Percentiles rank a stretch among this genome's conserved stretches.
Conservation (phyloP, 2,888 invertebrate genomes). For the Drosophila kanekoi region DNA sequence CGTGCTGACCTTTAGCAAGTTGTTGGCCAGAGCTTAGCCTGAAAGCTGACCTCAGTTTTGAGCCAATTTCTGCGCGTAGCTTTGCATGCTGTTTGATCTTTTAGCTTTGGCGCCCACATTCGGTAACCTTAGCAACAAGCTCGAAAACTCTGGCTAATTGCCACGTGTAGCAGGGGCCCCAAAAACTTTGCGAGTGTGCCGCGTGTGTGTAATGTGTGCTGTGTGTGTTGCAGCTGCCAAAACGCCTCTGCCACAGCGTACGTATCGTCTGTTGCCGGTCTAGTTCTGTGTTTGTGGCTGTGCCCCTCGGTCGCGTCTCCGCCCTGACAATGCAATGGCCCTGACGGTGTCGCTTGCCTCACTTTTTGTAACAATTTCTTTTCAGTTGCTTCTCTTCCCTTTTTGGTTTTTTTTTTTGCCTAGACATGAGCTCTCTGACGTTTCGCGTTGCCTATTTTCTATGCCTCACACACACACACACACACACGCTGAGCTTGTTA, state of each 20-base stretch:
- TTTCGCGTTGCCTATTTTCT: conserved; percentile 72
- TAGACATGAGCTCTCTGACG: conserved; percentile 71
- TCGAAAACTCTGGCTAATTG: conserved; percentile 51
- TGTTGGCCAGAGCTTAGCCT: conserved; percentile 18
- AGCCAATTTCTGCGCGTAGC: conserved; percentile 28
- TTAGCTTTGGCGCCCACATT: conserved; percentile 21
- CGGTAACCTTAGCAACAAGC: conserved; percentile 38
- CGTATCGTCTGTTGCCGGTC: conserved; percentile 74
- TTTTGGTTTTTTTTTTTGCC: conserved; percentile 43
- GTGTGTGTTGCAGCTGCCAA: conserved; percentile 43
- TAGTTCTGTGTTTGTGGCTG: conserved; percentile 37
- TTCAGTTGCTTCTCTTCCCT: conserved; percentile 46
- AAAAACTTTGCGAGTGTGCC: conserved; percentile 13
- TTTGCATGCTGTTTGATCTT: conserved; percentile 48
- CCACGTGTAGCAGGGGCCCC: conserved; percentile 68
- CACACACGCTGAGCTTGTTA: conserved; percentile 69
- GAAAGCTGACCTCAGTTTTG: conserved; percentile 25
- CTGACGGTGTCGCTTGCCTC: conserved; percentile 60
- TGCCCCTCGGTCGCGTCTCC: conserved; percentile 26
- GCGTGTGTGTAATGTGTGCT: not conserved
- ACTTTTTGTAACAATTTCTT: conserved; percentile 76
- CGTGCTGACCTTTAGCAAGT: conserved; percentile 35
- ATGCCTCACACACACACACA: conserved; percentile 40
- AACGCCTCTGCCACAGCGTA: conserved; percentile 41
- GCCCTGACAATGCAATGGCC: conserved; percentile 52